Evolutionary conservation across 2,888 invertebrate species (phyloP), one percentile per base, ranked within the genome.

Genomic region (Trypoxylon attenuatum): DNA sequence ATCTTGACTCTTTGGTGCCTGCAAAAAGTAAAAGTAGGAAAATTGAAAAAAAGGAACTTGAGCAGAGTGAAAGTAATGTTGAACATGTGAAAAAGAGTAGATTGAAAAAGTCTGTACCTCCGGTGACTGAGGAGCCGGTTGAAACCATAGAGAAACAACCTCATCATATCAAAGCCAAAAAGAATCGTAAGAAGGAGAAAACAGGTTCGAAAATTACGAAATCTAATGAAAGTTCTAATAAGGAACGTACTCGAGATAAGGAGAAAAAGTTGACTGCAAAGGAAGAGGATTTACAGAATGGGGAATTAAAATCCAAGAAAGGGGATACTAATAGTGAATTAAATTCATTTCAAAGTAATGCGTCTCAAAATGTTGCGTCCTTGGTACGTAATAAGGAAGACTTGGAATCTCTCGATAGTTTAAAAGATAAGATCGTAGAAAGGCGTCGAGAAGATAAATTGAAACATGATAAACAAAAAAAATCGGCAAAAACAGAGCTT

Each of bases 221-320:
- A 49, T 68, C 73, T 3, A 77, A 89, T 57, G 69, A 78, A 22
- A 77, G 74, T 45, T 66, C 59, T n/a, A 72, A 75, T 38, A 75
- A 87, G 77, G 88, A 87, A 67, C 86, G 85, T 67, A 87, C 87
- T 74, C 88, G 88, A 73, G 88, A 87, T 67, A 88, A 89, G 21
- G 87, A 88, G 8, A 89, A 89, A 61, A 89, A 89, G 76, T 88
- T 88, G 3, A 90, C 89, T 79, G 86, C 86, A 54, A 89, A 89
- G 77, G 89, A 88, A 67, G 89, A 89, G 25, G 81, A 83, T 88
- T 90, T 81, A 89, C 92, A 84, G 90, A 91, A 85, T 85, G 92
- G 70, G 81, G 91, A 77, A 88, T 89, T 81, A 87, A n/a, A n/a
- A n/a, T 91, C 77, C 87, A 89, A 39, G 88, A 88, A 74, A 88